A percentile compares a stretch with the other conserved stretches of the same genome.
phyloP scores from a whole-genome alignment of 2,888 invertebrate species.

The Trichogramma dendrolimi region DNA sequence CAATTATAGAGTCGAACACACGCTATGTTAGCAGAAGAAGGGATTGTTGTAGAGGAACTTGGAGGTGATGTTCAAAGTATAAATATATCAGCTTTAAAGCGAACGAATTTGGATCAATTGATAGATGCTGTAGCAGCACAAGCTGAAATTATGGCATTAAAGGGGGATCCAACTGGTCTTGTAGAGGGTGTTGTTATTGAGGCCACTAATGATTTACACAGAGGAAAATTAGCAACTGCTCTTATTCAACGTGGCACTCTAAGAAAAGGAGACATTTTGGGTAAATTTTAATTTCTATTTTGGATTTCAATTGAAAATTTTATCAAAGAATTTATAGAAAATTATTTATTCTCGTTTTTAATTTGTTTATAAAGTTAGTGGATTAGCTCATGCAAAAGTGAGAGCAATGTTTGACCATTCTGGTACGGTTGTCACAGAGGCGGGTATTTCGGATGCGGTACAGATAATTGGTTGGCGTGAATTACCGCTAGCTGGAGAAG shows the following conservation, averaged over 20 bases:
- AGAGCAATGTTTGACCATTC: conserved; percentile 76
- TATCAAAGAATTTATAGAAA: neutral
- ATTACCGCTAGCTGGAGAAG: conserved; percentile 84
- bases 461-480: conserved; percentile 89
- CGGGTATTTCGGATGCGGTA: conserved; percentile 76
- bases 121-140: conserved; percentile 80
- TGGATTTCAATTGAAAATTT: neutral
- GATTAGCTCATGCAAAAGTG: conserved; percentile 78
- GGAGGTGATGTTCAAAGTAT: conserved; percentile 93
- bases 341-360: conserved; percentile 3
- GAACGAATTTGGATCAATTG: conserved; percentile 70
- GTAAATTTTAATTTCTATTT: conserved; percentile 31
- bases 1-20: conserved; percentile 66
- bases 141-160: conserved; percentile 83
- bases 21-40: conserved; percentile 70
- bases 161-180: conserved; percentile 75
- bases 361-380: conserved; percentile 69
- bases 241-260: conserved; percentile 62
- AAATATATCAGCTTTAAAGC: conserved; percentile 85
- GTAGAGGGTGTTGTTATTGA: conserved; percentile 91
- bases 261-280: conserved; percentile 56
- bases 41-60: conserved; percentile 76
- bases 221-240: conserved; percentile 62
- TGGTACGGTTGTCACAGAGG: conserved; percentile 63
- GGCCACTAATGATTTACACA: conserved; percentile 65